Percentiles rank a stretch among this genome's conserved stretches.
Conservation (phyloP, 2,113 vertebrate genomes). For the Oceanodroma tethys region DNA sequence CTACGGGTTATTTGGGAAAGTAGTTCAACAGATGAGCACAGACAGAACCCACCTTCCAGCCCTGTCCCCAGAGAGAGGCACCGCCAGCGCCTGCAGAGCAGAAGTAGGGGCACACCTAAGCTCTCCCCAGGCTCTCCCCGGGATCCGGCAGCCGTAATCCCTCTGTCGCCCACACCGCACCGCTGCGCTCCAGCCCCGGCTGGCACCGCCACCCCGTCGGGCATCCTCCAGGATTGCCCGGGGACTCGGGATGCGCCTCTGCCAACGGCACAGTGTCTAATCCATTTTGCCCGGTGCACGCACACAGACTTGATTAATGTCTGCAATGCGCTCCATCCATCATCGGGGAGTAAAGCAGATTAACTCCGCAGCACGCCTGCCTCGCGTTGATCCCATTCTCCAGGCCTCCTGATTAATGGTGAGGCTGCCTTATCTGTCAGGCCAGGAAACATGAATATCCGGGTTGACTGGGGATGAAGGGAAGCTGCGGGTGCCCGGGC, state of each 20-base stretch:
- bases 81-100: neutral
- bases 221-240: neutral
- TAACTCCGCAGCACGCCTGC: constrained; percentile 4
- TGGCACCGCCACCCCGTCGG: accelerated
- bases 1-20: neutral
- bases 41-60: neutral
- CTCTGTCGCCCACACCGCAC: neutral
- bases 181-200: neutral
- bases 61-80: neutral
- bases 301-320: constrained; percentile 53
- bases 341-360: constrained; percentile 52
- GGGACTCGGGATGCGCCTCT: accelerated
- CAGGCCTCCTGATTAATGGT: constrained; percentile 17
- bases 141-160: neutral
- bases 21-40: neutral
- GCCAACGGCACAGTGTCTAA: neutral
- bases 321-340: constrained; percentile 51
- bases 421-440: neutral
- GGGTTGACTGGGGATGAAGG: neutral
- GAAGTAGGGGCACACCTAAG: neutral
- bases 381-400: constrained; percentile 27
- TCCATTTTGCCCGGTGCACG: neutral
- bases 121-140: accelerated
- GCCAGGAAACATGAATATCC: neutral
- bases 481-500: neutral